phyloP scores from a whole-genome alignment of 2,797 vertebrate genomes.

The Parotocinclus haroldoi region DNA sequence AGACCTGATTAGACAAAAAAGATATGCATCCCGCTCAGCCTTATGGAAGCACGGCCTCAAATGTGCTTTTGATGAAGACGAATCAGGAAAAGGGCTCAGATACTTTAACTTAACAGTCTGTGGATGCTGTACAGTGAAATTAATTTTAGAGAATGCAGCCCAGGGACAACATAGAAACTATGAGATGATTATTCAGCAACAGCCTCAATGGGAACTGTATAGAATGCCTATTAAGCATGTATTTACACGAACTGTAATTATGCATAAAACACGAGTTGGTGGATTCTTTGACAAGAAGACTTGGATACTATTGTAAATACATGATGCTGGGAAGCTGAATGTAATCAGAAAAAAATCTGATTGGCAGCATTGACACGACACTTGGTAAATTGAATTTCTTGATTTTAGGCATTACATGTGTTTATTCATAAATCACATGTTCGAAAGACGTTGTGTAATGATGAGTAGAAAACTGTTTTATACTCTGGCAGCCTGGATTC shows the following conservation, averaged over 20 bases:
- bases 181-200: constrained; percentile 50
- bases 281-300: too few species aligned
- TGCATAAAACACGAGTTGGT: not conserved
- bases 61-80: constrained; percentile 55
- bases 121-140: constrained; percentile 47
- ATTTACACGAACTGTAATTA: constrained; percentile 30
- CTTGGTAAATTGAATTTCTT: too few species aligned
- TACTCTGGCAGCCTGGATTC: constrained; percentile 40
- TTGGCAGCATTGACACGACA: too few species aligned
- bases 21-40: constrained; percentile 44
- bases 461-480: constrained; percentile 23
- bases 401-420: too few species aligned
- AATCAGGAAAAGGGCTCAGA: constrained; percentile 43
- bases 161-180: constrained; percentile 40
- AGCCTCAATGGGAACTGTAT: constrained; percentile 35
- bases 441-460: constrained; percentile 21
- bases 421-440: too few species aligned
- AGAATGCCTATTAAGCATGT: constrained; percentile 28
- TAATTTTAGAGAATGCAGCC: constrained; percentile 42
- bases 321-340: too few species aligned
- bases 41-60: constrained; percentile 47
- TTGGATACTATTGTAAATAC: too few species aligned
- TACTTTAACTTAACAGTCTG: constrained; percentile 46
- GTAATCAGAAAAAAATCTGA: too few species aligned
- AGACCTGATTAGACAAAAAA: constrained; percentile 47